Conservation (phyloP, 2,888 invertebrate species). For the Heliconius hortense region DNA sequence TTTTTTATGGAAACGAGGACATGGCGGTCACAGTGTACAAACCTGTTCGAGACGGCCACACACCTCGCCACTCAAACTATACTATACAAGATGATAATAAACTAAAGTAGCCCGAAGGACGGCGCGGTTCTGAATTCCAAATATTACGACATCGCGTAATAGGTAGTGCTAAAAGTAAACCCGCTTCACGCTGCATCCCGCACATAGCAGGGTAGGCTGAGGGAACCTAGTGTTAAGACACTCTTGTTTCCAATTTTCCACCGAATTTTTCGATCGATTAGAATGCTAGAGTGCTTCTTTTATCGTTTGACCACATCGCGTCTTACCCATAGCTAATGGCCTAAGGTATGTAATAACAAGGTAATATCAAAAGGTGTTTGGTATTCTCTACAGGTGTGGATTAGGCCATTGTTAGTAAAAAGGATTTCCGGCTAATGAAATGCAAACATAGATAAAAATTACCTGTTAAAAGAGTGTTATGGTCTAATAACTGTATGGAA, state of each 20-base stretch:
- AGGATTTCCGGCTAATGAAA: constrained; percentile 35
- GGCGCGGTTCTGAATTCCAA: constrained; percentile 36
- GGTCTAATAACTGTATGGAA: constrained; percentile 11
- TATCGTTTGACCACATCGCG: constrained; percentile 21
- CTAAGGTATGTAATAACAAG: neutral
- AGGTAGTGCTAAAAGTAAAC: constrained; percentile 9
- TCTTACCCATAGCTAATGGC: neutral
- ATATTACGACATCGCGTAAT: constrained; percentile 36
- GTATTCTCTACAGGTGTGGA: constrained; percentile 15
- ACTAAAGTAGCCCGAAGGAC: constrained; percentile 40
- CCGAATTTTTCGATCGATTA: too few species aligned
- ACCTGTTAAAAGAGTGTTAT: constrained; percentile 29
- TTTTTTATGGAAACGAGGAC: constrained; percentile 58
- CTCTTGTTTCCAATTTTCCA: too few species aligned
- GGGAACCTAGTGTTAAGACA: too few species aligned
- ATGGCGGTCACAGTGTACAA: constrained; percentile 51
- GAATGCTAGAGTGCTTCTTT: constrained; percentile 10
- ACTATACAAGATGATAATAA: constrained; percentile 38
- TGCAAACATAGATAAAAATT: constrained; percentile 30
- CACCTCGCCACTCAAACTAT: constrained; percentile 47
- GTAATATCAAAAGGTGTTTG: constrained; percentile 4
- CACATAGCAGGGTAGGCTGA: too few species aligned
- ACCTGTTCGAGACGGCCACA: constrained; percentile 65
- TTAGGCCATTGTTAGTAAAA: constrained; percentile 26
- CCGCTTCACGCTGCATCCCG: too few species aligned